These are phyloP conservation scores for Xestia sexstrigata DNA, from an alignment of 2,888 invertebrate species.

Conservation along the genomic window DNA sequence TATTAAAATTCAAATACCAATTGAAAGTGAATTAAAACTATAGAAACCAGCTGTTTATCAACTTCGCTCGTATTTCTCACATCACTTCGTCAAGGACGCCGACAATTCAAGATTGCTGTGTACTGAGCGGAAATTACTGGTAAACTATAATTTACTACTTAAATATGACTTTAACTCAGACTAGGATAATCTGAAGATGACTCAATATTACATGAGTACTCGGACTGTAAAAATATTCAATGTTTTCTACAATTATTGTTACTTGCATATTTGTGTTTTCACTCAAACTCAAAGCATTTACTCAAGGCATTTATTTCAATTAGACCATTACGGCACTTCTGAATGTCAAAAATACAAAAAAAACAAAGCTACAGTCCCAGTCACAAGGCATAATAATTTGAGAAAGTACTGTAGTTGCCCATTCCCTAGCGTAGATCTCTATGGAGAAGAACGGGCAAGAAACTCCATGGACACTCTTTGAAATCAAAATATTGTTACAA, in stretches of 20 bases:
- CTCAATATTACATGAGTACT: conserved; percentile 1
- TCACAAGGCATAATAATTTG: too few species aligned
- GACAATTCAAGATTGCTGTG: conserved; percentile 20
- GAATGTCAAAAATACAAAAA: too few species aligned
- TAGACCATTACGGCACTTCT: too few species aligned
- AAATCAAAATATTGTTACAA: too few species aligned
- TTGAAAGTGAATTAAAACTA: conserved; percentile 9
- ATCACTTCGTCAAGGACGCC: conserved; percentile 29
- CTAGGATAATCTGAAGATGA: not conserved
- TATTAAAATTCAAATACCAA: not conserved
- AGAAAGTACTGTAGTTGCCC: too few species aligned
- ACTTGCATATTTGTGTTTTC: not conserved
- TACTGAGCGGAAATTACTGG: conserved; percentile 18
- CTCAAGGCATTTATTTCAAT: too few species aligned
- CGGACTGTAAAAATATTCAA: not conserved
- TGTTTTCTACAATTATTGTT: not conserved
- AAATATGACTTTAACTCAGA: not conserved
- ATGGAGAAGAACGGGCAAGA: too few species aligned
- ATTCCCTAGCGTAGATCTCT: too few species aligned
- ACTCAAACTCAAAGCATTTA: too few species aligned
- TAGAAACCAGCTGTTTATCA: conserved; percentile 21
- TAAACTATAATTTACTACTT: conserved; percentile 19
- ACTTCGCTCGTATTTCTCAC: conserved; percentile 15
- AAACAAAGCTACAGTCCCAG: too few species aligned
- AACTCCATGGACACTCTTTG: too few species aligned